Evolutionary conservation across 1,140 invertebrate genomes (phyloP).

Genomic region (Drosophila lini): DNA sequence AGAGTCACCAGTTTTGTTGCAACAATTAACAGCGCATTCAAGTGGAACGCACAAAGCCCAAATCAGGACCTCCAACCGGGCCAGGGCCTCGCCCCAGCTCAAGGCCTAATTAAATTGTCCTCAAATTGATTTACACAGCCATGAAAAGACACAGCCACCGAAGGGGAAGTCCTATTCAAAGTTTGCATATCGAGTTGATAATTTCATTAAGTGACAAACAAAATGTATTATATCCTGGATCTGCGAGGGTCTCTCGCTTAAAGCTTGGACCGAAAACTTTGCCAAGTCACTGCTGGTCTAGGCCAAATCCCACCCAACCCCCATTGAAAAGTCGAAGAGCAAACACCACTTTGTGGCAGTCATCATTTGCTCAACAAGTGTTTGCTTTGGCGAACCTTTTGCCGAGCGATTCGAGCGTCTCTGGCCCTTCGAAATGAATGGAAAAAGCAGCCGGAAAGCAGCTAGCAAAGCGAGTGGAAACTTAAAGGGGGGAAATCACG

Average conservation of each 20-base stretch:
- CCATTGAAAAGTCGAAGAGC: slow-evolving; percentile 48
- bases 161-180: slow-evolving; percentile 37
- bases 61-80: slow-evolving; percentile 49
- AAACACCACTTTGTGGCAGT: slow-evolving; percentile 79
- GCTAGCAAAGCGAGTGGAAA: slow-evolving; percentile 11
- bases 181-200: slow-evolving; percentile 76
- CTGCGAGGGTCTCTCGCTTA: slow-evolving; percentile 20
- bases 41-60: slow-evolving; percentile 64
- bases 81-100: neutral
- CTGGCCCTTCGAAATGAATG: slow-evolving; percentile 30
- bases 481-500: slow-evolving; percentile 47
- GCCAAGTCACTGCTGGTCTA: slow-evolving; percentile 55
- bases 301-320: slow-evolving; percentile 6
- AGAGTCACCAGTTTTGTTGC: slow-evolving; percentile 55
- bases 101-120: slow-evolving; percentile 70
- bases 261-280: slow-evolving; percentile 35
- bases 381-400: slow-evolving; percentile 74
- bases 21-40: slow-evolving; percentile 74
- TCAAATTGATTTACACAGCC: slow-evolving; percentile 66
- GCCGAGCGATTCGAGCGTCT: slow-evolving; percentile 28
- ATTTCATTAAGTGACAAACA: slow-evolving; percentile 72
- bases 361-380: slow-evolving; percentile 81
- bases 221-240: slow-evolving; percentile 53
- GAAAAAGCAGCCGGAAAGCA: slow-evolving; percentile 24
- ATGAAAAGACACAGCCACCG: slow-evolving; percentile 21